Conservation (phyloP, 2,113 vertebrate species). For the Neolamprologus sp. region DNA sequence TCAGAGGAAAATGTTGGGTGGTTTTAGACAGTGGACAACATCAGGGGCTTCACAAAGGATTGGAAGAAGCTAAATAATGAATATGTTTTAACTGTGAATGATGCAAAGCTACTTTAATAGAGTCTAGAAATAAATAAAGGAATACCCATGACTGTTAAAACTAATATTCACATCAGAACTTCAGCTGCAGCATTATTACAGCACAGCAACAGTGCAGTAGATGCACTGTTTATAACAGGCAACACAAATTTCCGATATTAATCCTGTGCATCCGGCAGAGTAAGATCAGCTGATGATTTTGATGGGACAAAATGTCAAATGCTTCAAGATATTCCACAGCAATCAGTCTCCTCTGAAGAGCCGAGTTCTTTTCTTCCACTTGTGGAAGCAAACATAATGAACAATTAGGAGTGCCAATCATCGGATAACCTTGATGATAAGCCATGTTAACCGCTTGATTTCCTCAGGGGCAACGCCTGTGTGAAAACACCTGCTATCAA, state of each 20-base stretch:
- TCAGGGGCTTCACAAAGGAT: not conserved
- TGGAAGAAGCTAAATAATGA: not conserved
- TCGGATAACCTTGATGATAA: not conserved
- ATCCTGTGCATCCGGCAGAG: not conserved
- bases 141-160: not conserved
- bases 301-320: not conserved
- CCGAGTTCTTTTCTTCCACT: not conserved
- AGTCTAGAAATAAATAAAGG: not conserved
- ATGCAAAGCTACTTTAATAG: not conserved
- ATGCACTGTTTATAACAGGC: not conserved
- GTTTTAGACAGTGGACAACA: not conserved
- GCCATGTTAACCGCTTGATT: not conserved
- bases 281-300: not conserved
- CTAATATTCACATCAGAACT: not conserved
- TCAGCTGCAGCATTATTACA: not conserved
- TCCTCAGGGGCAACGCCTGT: not conserved
- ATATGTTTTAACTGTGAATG: not conserved
- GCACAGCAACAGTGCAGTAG: not conserved
- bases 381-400: not conserved
- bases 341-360: not conserved
- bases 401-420: not conserved
- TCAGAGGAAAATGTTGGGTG: not conserved
- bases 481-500: not conserved
- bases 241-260: not conserved
- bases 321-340: not conserved